Percentiles rank a stretch among this genome's conserved stretches.
Evolutionary conservation across 2,888 invertebrate genomes (phyloP).

Genomic region (Lepeophtheirus nordmannii): DNA sequence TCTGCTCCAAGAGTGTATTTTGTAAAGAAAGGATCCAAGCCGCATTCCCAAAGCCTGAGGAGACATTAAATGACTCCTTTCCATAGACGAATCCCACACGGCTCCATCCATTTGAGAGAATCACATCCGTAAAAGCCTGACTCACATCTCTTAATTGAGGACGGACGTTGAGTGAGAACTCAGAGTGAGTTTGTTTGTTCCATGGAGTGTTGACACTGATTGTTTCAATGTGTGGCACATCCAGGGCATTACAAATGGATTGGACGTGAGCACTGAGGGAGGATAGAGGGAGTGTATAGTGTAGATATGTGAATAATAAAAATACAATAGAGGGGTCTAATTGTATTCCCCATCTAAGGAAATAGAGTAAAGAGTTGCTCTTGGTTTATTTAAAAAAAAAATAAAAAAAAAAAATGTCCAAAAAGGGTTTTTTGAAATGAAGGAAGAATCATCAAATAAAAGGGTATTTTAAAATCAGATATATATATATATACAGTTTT

Average conservation of each 20-base stretch:
- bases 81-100: conserved; percentile 84
- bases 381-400: no score
- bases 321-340: no score
- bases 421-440: no score
- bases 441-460: no score
- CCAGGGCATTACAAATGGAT: conserved; percentile 61
- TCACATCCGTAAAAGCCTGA: conserved; percentile 63
- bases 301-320: no score
- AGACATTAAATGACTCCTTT: conserved; percentile 43
- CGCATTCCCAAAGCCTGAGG: background rate
- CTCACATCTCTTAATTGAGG: conserved; percentile 57
- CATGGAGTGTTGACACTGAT: conserved; percentile 38
- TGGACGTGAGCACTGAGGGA: conserved; percentile 46
- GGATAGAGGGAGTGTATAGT: no score
- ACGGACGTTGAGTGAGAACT: conserved; percentile 61
- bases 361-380: no score
- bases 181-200: conserved; percentile 38
- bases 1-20: background rate
- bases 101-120: conserved; percentile 78
- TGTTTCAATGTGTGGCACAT: conserved; percentile 61
- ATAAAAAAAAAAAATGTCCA: no score
- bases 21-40: background rate
- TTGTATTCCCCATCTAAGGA: no score
- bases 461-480: no score
- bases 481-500: no score